Conservation (phyloP, 2,797 vertebrate species). For the Danio choprae region DNA sequence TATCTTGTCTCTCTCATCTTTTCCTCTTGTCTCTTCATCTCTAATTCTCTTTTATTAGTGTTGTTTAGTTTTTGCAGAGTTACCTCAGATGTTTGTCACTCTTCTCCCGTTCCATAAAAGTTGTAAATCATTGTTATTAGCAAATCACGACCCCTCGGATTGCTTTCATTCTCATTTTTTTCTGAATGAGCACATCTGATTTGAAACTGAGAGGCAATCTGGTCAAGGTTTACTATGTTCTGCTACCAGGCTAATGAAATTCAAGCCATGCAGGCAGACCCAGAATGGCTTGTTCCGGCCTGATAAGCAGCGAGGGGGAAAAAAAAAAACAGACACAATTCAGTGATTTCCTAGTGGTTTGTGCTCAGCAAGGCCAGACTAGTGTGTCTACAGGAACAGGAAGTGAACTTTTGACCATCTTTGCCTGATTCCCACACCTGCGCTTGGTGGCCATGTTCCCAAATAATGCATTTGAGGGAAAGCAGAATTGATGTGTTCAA, state of each 20-base stretch:
- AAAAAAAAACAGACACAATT: conserved; percentile 65
- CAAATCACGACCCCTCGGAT: conserved; percentile 11
- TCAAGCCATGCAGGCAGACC: conserved; percentile 70
- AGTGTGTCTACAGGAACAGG: conserved; percentile 59
- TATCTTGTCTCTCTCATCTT: no score
- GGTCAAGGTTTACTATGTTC: conserved; percentile 70
- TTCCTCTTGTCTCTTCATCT: no score
- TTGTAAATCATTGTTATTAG: neutral
- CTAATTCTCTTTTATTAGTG: no score
- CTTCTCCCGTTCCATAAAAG: neutral
- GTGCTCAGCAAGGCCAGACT: conserved; percentile 61
- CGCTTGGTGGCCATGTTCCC: conserved; percentile 43
- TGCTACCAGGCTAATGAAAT: conserved; percentile 76
- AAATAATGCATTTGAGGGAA: no score
- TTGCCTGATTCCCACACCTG: conserved; percentile 69
- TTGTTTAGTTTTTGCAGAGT: no score
- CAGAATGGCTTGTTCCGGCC: conserved; percentile 74
- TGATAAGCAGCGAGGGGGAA: conserved; percentile 65
- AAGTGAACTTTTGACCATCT: conserved; percentile 68
- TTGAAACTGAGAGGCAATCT: conserved; percentile 72
- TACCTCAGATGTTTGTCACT: no score
- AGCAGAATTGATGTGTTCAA: conserved; percentile 23
- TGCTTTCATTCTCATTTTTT: neutral
- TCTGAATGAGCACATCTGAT: conserved; percentile 65
- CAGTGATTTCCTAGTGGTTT: conserved; percentile 61